Base-by-base conservation (phyloP, 2,113 vertebrate genomes). In the Sinocyclocheilus rhinocerous region DNA sequence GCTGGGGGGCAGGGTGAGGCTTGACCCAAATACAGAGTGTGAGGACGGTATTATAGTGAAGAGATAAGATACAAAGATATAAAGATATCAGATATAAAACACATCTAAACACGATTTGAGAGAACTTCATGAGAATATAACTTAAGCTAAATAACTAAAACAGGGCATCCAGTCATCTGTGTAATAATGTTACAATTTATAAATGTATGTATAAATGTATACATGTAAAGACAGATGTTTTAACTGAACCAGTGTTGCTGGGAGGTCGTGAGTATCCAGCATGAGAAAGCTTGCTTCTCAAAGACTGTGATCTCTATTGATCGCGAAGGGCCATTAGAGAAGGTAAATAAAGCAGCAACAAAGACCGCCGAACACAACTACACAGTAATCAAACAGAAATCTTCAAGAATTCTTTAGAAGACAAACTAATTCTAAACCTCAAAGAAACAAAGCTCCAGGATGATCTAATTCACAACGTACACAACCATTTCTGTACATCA, bases 21-120 rank as follows among this genome's bases (percentile, higher is more conserved):
- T 26, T 85, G 65, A 81, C 67, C 85, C 77, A 86, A 73, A 86
- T 73, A 63, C 22, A 73, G 67, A 80, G 13, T 55, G n/a, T 36
- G 77, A 24, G 16, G 69, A 80, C 4, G 33, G 11, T 7, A 33
- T 77, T 12, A 86, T 3, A 59, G 42, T 59, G 50, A 81, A 20
- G 26, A 12, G 55, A 69, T 59, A 16, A 36, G 45, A 85, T 10
- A 61, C 48, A 76, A 36, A 20, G 16, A 39, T 4, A 36, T 4
- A 1, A 77, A 16, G 65, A 20, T 36, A 33, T 45, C 18, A 72
- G 16, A 22, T 20, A 29, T 72, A 18, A 67, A 55, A 72, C 26
- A 18, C 76, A 76, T 76, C 42, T 76, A 24, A n/a, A 50, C 13
- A 63, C 52, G 20, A 65, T 65, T 69, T 1, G 5, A 48, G n/a